A percentile compares a stretch with the other conserved stretches of the same genome.
Conservation (phyloP, 2,797 vertebrate genomes). For the Dipus sagitta region DNA sequence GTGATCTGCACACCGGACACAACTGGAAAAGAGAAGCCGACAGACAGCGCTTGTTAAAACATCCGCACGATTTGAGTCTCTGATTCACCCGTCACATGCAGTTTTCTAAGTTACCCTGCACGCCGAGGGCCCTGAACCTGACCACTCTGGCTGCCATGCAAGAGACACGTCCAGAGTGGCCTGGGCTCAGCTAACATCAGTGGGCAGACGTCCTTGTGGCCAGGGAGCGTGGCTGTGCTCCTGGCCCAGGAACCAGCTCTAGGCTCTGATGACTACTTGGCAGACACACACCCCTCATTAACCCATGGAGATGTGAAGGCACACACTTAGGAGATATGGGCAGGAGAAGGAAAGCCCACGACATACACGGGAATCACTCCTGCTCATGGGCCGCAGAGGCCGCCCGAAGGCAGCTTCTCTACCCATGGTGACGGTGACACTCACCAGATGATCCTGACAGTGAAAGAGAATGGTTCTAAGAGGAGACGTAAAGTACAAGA, state of each 20-base stretch:
- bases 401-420: constrained; percentile 3
- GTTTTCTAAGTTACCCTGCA: neutral
- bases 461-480: neutral
- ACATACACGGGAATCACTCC: neutral
- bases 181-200: neutral
- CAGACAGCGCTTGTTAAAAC: neutral
- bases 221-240: neutral
- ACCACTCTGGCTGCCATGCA: too few species aligned
- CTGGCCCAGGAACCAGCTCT: neutral
- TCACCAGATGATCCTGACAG: constrained; percentile 22
- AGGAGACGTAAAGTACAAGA: constrained; percentile 1
- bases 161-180: neutral
- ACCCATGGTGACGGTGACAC: neutral
- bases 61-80: fast-evolving
- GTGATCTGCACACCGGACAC: constrained; percentile 96
- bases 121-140: fast-evolving
- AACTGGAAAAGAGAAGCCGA: constrained; percentile 86
- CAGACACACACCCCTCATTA: neutral
- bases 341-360: neutral
- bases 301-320: neutral
- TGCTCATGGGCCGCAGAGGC: fast-evolving
- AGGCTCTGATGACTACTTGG: neutral
- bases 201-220: neutral
- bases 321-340: neutral
- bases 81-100: fast-evolving